Evolutionary conservation across 2,797 vertebrate genomes (phyloP), one percentile per base, ranked within the genome.

Genomic region (Sebastiscus albofasciatus): DNA sequence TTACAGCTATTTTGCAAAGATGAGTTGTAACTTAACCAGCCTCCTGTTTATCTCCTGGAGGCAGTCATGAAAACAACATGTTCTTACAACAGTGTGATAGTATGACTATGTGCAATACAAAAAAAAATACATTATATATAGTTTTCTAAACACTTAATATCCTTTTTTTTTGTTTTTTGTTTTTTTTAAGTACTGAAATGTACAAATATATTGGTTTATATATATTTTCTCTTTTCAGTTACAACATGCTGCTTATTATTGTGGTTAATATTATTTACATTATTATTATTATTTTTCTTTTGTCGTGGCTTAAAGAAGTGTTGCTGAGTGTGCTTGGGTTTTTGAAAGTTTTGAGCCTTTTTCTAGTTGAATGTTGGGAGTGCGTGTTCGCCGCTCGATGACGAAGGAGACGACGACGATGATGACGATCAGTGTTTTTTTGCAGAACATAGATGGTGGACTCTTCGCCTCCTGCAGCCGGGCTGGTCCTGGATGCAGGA

Each of bases 21-120:
- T 77, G 34, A 74, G 81, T 61, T 79, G 67, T 72, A 86, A 77
- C 39, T 83, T 77, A 82, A 84, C 49, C 77, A 67, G 71, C 77
- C 75, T 85, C 80, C 73, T 61, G n/a, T 59, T 5, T 24, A 2
- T 55, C 42, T n/a, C 58, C 54, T 9, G 77, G 82, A 90, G 79
- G 83, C 62, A 34, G 66, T 78, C 69, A 70, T 75, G 39, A 75
- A 81, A 72, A 87, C 75, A 69, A 83, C 79, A 52, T 81, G 86
- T 92, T 83, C 94, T 92, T 94, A 95, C 93, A 94, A 90, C 94
- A 95, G 95, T 94, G 95, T 97, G 95, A 96, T 94, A 88, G 86
- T 95, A 94, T 95, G 95, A 97, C 93, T 95, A 97, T 96, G 98
- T 99, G 98, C 98, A 99, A 99, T 99, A 99, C 92, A 93, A 89